A percentile compares a stretch with the other conserved stretches of the same genome.
phyloP scores from a whole-genome alignment of 2,797 vertebrate genomes.

The Lagorchestes hirsutus region DNA sequence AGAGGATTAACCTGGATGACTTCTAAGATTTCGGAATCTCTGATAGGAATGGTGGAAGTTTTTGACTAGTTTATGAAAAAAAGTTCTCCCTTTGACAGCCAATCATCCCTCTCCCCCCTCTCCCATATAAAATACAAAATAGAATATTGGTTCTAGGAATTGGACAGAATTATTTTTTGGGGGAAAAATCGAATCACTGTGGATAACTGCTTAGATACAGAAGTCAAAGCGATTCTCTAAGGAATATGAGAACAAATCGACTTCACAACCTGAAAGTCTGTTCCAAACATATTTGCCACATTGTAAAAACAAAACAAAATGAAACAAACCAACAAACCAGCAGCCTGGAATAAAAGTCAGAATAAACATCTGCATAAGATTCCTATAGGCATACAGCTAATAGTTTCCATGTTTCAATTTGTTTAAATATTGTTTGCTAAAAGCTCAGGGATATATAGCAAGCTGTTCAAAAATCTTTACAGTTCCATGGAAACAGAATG shows the following conservation, averaged over 20 bases:
- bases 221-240: conserved; percentile 60
- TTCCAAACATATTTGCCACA: conserved; percentile 65
- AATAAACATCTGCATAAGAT: conserved; percentile 75
- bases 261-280: conserved; percentile 57
- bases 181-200: conserved; percentile 24
- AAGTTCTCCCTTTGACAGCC: not conserved
- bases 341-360: conserved; percentile 74
- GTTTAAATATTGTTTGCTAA: conserved; percentile 76
- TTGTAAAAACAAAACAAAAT: conserved; percentile 71
- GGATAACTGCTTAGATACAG: conserved; percentile 61
- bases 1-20: not conserved
- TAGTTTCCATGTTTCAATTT: conserved; percentile 72
- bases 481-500: conserved; percentile 19
- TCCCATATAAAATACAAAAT: conserved; percentile 41
- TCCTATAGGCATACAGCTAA: conserved; percentile 73
- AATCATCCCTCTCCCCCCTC: not conserved
- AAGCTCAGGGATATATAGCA: conserved; percentile 66
- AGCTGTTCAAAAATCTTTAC: conserved; percentile 68
- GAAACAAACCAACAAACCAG: conserved; percentile 63
- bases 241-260: conserved; percentile 60
- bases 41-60: not conserved
- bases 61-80: conserved; percentile 43
- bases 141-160: conserved; percentile 3
- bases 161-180: conserved; percentile 50
- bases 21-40: not conserved